Evolutionary conservation across 92 coral and sea anemone species (phyloP).

Genomic region (Palythoa grandis): DNA sequence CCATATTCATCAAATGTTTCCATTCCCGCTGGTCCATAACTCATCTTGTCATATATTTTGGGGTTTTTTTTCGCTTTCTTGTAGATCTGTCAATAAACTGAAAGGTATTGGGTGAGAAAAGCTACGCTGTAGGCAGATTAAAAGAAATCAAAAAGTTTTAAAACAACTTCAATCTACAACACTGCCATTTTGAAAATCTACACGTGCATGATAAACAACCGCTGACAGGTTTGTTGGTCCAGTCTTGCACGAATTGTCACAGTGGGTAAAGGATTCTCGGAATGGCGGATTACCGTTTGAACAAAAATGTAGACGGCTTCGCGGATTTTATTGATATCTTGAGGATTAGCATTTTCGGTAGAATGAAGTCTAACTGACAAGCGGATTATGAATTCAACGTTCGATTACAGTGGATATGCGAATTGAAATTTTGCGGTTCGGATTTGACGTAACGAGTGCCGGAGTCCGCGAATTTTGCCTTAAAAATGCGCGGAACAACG

Average conservation of each 20-base stretch:
- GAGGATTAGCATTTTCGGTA: too few relatives aligned
- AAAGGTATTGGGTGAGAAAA: neutral
- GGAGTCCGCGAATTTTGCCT: too few relatives aligned
- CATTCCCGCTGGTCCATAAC: constrained; percentile 86
- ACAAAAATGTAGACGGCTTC: too few relatives aligned
- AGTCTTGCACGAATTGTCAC: neutral
- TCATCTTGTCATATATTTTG: constrained; percentile 54
- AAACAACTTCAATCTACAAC: neutral
- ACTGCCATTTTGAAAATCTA: neutral
- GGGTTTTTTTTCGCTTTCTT: neutral
- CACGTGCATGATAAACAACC: neutral
- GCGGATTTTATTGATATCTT: too few relatives aligned
- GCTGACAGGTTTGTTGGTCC: neutral
- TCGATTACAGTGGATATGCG: too few relatives aligned
- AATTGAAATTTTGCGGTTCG: too few relatives aligned
- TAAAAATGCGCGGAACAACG: too few relatives aligned
- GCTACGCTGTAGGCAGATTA: neutral
- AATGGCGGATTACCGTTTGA: too few relatives aligned
- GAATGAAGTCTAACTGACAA: too few relatives aligned
- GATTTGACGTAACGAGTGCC: too few relatives aligned
- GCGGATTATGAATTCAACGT: too few relatives aligned
- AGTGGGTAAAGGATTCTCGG: too few relatives aligned
- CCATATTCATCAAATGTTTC: constrained; percentile 60
- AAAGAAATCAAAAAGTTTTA: neutral
- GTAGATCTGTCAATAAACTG: neutral